A percentile compares a stretch with the other conserved stretches of the same genome.
Evolutionary conservation across 1,140 invertebrate species (phyloP).

Genomic region (Drosophila kikkawai): DNA sequence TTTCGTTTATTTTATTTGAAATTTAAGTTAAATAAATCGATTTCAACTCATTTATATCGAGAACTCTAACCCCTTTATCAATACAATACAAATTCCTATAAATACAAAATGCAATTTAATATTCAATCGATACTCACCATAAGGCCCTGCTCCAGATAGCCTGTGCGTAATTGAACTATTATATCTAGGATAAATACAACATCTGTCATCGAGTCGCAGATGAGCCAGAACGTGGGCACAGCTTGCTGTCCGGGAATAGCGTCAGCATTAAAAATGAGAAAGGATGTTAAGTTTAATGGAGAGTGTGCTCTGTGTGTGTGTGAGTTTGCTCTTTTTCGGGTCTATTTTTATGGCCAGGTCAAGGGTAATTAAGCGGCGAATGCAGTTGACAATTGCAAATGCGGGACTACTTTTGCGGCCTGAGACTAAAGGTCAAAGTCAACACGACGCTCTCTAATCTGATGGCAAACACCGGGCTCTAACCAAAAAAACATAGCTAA

Average conservation of each 20-base stretch:
- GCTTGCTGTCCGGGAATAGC: slow-evolving; percentile 86
- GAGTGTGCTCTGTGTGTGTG: neutral
- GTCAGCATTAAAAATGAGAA: neutral
- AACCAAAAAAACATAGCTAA: slow-evolving; percentile 50
- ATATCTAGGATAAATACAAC: slow-evolving; percentile 95
- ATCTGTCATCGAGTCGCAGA: slow-evolving; percentile 93
- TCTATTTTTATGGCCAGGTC: slow-evolving; percentile 54
- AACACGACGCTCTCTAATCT: slow-evolving; percentile 66
- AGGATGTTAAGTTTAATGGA: slow-evolving; percentile 1
- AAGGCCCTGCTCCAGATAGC: slow-evolving; percentile 97
- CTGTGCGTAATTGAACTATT: slow-evolving; percentile 95
- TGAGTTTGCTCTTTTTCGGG: slow-evolving; percentile 11
- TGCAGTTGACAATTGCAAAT: slow-evolving; percentile 66
- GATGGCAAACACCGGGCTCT: slow-evolving; percentile 65
- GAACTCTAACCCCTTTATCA: too few relatives aligned
- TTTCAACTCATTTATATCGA: neutral
- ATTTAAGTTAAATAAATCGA: neutral
- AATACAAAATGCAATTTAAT: neutral
- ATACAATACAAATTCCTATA: neutral
- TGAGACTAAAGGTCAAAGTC: slow-evolving; percentile 70
- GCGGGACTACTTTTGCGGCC: slow-evolving; percentile 20
- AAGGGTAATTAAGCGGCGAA: slow-evolving; percentile 65
- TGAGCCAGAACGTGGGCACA: slow-evolving; percentile 90
- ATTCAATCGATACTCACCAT: slow-evolving; percentile 91
- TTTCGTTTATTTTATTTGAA: neutral